Evolutionary conservation across 1,140 invertebrate genomes (phyloP).

Genomic region (Tachypleus tridentatus): DNA sequence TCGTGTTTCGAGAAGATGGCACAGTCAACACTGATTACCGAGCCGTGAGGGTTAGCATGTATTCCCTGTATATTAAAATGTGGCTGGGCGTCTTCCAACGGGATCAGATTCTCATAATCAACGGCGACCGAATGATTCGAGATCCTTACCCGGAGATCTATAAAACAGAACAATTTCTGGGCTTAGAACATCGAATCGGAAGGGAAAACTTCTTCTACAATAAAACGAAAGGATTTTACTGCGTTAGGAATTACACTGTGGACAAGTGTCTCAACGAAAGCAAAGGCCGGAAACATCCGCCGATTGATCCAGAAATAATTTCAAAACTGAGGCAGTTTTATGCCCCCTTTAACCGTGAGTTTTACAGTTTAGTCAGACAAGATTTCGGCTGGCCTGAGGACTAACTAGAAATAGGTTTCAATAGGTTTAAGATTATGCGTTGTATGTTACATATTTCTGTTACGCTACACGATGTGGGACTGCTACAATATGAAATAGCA

Average conservation of each 20-base stretch:
- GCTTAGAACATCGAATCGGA: slow-evolving; percentile 33
- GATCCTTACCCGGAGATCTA: slow-evolving; percentile 40
- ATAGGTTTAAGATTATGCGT: too few species aligned
- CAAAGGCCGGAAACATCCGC: slow-evolving; percentile 36
- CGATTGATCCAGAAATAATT: slow-evolving; percentile 29
- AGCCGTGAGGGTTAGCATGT: slow-evolving; percentile 64
- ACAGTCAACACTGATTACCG: slow-evolving; percentile 68
- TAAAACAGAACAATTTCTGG: slow-evolving; percentile 41
- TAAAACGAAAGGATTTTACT: slow-evolving; percentile 43
- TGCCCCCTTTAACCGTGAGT: slow-evolving; percentile 31
- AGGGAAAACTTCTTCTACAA: slow-evolving; percentile 41
- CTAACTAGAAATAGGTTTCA: slow-evolving; percentile 13
- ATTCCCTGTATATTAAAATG: slow-evolving; percentile 65
- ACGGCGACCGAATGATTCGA: slow-evolving; percentile 41
- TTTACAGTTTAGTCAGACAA: slow-evolving; percentile 28
- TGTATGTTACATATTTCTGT: too few species aligned
- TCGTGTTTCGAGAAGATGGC: slow-evolving; percentile 55
- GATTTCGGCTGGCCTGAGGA: slow-evolving; percentile 30
- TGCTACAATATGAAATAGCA: too few species aligned
- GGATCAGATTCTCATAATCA: slow-evolving; percentile 42
- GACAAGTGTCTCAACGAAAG: slow-evolving; percentile 34
- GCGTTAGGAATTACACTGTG: slow-evolving; percentile 30
- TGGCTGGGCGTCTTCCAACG: slow-evolving; percentile 53
- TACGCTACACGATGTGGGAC: too few species aligned
- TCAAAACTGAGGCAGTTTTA: slow-evolving; percentile 33